Conservation (phyloP, 2,113 vertebrate genomes). For the Phainopepla nitens region DNA sequence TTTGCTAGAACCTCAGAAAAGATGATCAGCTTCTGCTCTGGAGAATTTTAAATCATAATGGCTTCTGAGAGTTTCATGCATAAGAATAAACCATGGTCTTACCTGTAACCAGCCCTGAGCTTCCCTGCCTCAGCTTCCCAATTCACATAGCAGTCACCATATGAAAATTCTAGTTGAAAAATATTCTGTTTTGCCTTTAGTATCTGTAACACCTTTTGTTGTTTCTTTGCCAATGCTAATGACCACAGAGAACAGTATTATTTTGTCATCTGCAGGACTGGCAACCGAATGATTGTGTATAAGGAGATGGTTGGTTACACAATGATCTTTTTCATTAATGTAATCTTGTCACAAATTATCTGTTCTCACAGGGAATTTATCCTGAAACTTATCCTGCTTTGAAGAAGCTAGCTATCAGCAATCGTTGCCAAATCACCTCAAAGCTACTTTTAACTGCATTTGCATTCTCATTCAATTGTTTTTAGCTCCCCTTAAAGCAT, state of each 20-base stretch:
- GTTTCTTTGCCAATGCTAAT: background rate
- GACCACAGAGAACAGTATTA: background rate
- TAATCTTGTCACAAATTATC: background rate
- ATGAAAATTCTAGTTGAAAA: background rate
- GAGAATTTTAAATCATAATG: background rate
- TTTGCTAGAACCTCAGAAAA: background rate
- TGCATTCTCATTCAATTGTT: background rate
- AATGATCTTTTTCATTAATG: background rate
- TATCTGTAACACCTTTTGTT: background rate
- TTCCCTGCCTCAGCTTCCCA: background rate
- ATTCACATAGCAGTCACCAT: background rate
- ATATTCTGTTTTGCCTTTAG: background rate
- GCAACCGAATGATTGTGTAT: accelerated
- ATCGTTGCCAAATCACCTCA: background rate
- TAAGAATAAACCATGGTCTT: background rate
- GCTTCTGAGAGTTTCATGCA: background rate
- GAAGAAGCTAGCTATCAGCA: background rate
- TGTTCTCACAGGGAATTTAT: background rate
- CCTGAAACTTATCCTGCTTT: background rate
- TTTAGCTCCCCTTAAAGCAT: background rate
- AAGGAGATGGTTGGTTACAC: background rate
- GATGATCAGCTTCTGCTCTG: background rate
- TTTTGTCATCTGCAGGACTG: background rate
- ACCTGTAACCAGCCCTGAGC: background rate
- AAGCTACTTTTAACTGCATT: background rate